Evolutionary conservation across 2,797 vertebrate species (phyloP), one percentile per base, ranked within the genome.

Genomic region (Psittacula derbiana): DNA sequence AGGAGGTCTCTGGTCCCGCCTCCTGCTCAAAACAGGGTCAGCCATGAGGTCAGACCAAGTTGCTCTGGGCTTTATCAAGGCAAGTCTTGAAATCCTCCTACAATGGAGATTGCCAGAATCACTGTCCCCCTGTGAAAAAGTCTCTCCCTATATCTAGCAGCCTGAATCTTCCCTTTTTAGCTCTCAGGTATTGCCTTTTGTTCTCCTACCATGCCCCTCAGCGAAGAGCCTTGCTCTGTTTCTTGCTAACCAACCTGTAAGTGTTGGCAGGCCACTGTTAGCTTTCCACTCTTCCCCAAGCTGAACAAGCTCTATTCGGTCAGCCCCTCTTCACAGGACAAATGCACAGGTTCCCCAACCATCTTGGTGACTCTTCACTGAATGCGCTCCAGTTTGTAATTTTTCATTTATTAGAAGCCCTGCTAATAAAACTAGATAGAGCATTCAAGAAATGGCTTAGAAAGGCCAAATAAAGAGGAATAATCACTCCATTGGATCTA

Each of bases 251-350:
- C 8, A 43, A 12, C 20, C 33, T 3, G 5, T 1, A 71, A 21
- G 20, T 50, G 7, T 4, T 50, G 8, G 20, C 23, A 28, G 7
- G 13, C 30, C 27, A 55, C 30, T 41, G 11, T 30, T 18, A 81
- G 11, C 11, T 46, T 67, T 92, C 16, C n/a, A 46, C 9, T 79
- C 27, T 50, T 75, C 12, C 23, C 4, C 14, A 67, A 7, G 40
- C 19, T 72, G 27, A 89, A 76, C 0, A 2, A 86, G 8, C 3
- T 6, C 15, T 5, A 3, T 62, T 66, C 38, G 11, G 4, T 61
- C 31, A 66, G 41, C 10, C 4, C 10, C 40, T 40, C 4, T 33
- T 85, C 41, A 40, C 5, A 61, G 36, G 8, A 7, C 17, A 76
- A 76, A 73, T 12, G 4, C 5, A 30, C 3, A 8, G 44, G 4